Percentiles rank a stretch among this genome's conserved stretches.
Evolutionary conservation across 2,888 invertebrate species (phyloP).

Genomic region (Ennomos erosarius): DNA sequence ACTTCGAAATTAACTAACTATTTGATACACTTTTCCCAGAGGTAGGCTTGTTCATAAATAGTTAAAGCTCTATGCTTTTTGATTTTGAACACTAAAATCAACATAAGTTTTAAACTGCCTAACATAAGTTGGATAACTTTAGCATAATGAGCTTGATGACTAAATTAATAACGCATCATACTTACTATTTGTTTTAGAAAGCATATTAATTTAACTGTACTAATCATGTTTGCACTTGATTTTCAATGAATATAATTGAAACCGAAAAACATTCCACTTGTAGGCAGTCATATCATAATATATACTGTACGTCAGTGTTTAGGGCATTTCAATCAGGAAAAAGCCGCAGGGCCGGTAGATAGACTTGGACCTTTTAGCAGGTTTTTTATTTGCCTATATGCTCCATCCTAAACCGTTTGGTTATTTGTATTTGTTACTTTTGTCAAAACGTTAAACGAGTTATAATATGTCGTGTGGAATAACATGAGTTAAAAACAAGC

Average conservation of each 20-base stretch:
- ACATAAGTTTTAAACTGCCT: no score
- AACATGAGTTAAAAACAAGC: constrained; percentile 16
- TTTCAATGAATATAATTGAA: not conserved
- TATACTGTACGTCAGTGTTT: constrained; percentile 23
- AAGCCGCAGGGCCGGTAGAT: constrained; percentile 36
- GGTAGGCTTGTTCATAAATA: constrained; percentile 9
- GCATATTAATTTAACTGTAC: no score
- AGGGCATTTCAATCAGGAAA: constrained; percentile 39
- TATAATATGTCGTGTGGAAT: not conserved
- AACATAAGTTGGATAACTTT: no score
- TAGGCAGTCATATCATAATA: constrained; percentile 32
- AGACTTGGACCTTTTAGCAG: constrained; percentile 36
- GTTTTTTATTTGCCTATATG: constrained; percentile 24
- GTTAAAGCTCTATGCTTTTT: not conserved
- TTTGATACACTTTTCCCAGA: not conserved
- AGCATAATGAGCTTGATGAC: no score
- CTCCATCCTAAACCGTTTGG: constrained; percentile 33
- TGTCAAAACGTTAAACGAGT: not conserved
- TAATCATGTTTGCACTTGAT: no score
- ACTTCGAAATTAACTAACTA: constrained; percentile 9
- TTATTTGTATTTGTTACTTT: constrained; percentile 19
- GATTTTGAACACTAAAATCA: no score
- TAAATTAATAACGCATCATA: no score
- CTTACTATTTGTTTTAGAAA: no score
- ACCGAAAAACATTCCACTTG: constrained; percentile 25